Evolutionary conservation across 1,140 invertebrate genomes (phyloP).

Genomic region (Ips typographus): DNA sequence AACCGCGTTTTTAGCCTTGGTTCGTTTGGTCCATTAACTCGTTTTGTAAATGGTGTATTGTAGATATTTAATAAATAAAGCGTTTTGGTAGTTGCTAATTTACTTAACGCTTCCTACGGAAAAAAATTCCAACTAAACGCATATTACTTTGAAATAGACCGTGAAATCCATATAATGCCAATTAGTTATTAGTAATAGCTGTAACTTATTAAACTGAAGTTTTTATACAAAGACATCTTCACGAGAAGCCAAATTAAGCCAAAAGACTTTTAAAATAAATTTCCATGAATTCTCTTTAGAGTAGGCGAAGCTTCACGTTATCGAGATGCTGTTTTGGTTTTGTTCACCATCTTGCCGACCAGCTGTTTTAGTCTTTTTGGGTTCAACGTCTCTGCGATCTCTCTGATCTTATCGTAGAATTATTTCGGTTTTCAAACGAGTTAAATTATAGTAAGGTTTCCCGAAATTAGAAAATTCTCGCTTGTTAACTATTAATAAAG

Average conservation of each 20-base stretch:
- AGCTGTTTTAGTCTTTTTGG: constrained; percentile 26
- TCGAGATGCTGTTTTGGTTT: constrained; percentile 1
- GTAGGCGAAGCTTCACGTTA: constrained; percentile 10
- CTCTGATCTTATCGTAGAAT: constrained; percentile 23
- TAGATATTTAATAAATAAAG: too few species aligned
- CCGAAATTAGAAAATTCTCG: constrained; percentile 15
- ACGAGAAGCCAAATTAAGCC: constrained; percentile 3
- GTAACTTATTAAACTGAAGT: too few species aligned
- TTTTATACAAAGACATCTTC: too few species aligned
- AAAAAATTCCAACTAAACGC: too few species aligned
- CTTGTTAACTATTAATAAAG: constrained; percentile 8
- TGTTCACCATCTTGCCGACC: not conserved
- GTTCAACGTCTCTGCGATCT: constrained; percentile 24
- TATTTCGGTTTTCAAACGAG: constrained; percentile 18
- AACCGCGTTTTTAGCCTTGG: too few species aligned
- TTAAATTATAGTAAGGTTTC: constrained; percentile 14
- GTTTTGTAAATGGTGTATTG: too few species aligned
- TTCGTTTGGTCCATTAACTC: too few species aligned
- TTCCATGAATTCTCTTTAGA: constrained; percentile 13
- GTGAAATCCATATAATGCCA: too few species aligned
- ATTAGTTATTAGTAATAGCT: too few species aligned
- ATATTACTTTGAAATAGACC: too few species aligned
- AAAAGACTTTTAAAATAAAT: constrained; percentile 11
- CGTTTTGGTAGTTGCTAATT: too few species aligned
- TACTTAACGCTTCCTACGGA: too few species aligned